phyloP scores from a whole-genome alignment of 2,797 vertebrate species.

The Pterois miles region DNA sequence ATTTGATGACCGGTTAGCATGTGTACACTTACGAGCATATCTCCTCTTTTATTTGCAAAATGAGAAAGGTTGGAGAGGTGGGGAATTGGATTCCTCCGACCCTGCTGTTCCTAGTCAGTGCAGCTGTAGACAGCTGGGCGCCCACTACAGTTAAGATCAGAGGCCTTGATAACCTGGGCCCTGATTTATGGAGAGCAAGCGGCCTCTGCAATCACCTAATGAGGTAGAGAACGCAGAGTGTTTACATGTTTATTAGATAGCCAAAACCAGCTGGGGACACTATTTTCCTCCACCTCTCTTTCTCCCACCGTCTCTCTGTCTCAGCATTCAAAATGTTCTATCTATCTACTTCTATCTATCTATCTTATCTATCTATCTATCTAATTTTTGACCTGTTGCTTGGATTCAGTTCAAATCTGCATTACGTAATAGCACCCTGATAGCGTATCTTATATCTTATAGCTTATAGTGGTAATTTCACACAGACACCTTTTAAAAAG shows the following conservation, averaged over 20 bases:
- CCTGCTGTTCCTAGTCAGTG: conserved; percentile 88
- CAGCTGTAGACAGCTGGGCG: conserved; percentile 96
- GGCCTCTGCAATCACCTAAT: conserved; percentile 94
- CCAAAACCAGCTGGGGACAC: conserved; percentile 91
- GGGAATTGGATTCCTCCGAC: conserved; percentile 92
- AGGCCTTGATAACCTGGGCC: conserved; percentile 95
- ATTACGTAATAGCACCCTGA: no score
- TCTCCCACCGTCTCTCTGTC: background rate
- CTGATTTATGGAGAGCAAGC: conserved; percentile 93
- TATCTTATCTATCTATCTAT: background rate
- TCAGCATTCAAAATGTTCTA: background rate
- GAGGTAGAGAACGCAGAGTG: conserved; percentile 94
- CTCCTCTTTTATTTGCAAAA: conserved; percentile 80
- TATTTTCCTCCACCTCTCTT: conserved; percentile 50
- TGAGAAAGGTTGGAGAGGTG: conserved; percentile 78
- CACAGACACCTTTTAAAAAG: background rate
- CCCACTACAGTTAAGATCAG: conserved; percentile 97
- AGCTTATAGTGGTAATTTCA: no score
- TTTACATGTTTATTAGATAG: conserved; percentile 99
- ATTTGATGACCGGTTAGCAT: conserved; percentile 62
- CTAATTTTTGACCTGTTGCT: no score
- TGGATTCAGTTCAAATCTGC: background rate
- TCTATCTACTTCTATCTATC: background rate
- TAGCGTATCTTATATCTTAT: no score
- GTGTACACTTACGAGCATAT: conserved; percentile 70